phyloP scores from a whole-genome alignment of 2,113 vertebrate genomes.

The Canis aureus region DNA sequence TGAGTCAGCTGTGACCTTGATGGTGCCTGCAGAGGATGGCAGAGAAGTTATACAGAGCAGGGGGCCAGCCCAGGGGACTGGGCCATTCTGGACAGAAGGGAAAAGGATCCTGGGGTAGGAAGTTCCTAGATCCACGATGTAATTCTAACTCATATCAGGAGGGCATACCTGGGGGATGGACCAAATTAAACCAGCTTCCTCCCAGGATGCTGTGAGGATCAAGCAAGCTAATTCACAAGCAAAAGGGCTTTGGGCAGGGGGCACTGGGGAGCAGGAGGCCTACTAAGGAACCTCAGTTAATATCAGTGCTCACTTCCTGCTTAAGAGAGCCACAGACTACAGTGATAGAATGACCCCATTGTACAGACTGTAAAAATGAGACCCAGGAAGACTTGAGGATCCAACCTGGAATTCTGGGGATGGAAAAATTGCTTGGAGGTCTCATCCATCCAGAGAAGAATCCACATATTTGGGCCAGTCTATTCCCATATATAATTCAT shows the following conservation, averaged over 20 bases:
- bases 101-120: neutral
- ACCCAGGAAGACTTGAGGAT: neutral
- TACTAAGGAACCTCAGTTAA: neutral
- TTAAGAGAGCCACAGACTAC: neutral
- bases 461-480: neutral
- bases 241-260: neutral
- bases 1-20: constrained; percentile 86
- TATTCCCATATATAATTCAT: neutral
- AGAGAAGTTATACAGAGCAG: neutral
- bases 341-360: neutral
- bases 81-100: neutral
- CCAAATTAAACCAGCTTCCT: neutral
- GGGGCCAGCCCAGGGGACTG: neutral
- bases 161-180: neutral
- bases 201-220: neutral
- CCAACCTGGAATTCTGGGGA: neutral
- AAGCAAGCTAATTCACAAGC: neutral
- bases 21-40: constrained; percentile 85
- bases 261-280: neutral
- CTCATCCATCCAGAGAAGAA: neutral
- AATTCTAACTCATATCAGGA: neutral
- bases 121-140: neutral
- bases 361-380: neutral
- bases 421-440: neutral
- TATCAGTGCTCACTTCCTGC: neutral